Evolutionary conservation across 2,888 invertebrate genomes (phyloP).

Genomic region (Scaptomyza flava): DNA sequence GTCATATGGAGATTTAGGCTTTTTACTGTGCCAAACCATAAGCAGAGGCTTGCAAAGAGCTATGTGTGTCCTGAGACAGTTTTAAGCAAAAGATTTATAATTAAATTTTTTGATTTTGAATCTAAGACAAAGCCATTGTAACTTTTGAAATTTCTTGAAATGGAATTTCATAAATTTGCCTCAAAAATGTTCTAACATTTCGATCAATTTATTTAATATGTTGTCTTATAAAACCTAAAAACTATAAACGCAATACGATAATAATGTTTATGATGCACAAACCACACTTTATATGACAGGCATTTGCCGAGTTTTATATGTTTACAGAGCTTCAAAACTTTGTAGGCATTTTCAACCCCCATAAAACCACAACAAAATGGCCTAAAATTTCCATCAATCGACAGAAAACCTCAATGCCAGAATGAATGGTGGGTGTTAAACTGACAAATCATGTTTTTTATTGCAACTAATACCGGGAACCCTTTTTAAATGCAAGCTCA

Average conservation of each 20-base stretch:
- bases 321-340: neutral
- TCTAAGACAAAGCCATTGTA: no score
- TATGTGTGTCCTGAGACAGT: no score
- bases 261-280: neutral
- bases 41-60: neutral
- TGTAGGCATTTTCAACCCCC: neutral
- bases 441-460: slow-evolving; percentile 83
- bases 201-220: neutral
- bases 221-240: neutral
- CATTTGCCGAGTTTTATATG: neutral
- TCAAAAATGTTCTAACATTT: neutral
- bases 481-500: slow-evolving; percentile 35
- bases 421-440: slow-evolving; percentile 76
- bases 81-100: no score
- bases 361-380: slow-evolving; percentile 17
- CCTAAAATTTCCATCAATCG: slow-evolving; percentile 37
- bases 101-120: no score
- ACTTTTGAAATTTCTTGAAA: no score
- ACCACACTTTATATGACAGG: neutral
- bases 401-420: slow-evolving; percentile 30
- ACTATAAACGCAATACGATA: neutral
- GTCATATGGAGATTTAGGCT: slow-evolving; percentile 45
- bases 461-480: slow-evolving; percentile 61
- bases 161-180: neutral
- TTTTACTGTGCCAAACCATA: slow-evolving; percentile 14